Evolutionary conservation across 2,113 vertebrate species (phyloP).

Genomic region (Leuciscus idus): DNA sequence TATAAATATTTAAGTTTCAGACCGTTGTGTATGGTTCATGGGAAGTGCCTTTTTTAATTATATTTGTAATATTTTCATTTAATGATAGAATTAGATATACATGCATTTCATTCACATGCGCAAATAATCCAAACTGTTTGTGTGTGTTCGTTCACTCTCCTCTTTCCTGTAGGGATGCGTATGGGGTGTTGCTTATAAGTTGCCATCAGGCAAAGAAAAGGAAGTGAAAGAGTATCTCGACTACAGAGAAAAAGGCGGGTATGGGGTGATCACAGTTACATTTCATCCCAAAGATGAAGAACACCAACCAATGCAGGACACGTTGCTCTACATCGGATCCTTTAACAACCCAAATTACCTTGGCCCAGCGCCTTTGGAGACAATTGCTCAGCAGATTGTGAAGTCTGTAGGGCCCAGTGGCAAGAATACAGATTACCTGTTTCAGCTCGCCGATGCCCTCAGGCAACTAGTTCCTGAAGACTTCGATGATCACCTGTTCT

Average conservation of each 20-base stretch:
- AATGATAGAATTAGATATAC: too few relatives aligned
- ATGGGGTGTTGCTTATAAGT: conserved; percentile 94
- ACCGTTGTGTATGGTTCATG: neutral
- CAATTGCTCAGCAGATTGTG: conserved; percentile 92
- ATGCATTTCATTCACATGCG: neutral
- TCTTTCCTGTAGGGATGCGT: conserved; percentile 82
- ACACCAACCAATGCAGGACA: conserved; percentile 76
- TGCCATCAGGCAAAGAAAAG: conserved; percentile 87
- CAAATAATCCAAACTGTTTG: neutral
- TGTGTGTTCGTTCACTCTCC: neutral
- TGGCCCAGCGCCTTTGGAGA: conserved; percentile 93
- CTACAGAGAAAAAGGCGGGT: conserved; percentile 94
- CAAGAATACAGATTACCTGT: conserved; percentile 92
- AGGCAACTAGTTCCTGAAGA: conserved; percentile 90
- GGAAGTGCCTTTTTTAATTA: neutral
- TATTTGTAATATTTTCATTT: neutral
- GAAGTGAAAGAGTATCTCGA: conserved; percentile 94
- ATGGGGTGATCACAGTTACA: conserved; percentile 82
- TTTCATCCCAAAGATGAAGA: conserved; percentile 85
- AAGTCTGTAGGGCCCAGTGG: conserved; percentile 88
- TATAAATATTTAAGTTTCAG: neutral
- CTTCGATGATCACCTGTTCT: conserved; percentile 89
- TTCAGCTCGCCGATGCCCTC: conserved; percentile 90
- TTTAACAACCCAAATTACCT: conserved; percentile 94
- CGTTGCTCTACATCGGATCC: conserved; percentile 92